Evolutionary conservation across 2,888 invertebrate species (phyloP), one percentile per base, ranked within the genome.

Genomic region (Troides aeacus): DNA sequence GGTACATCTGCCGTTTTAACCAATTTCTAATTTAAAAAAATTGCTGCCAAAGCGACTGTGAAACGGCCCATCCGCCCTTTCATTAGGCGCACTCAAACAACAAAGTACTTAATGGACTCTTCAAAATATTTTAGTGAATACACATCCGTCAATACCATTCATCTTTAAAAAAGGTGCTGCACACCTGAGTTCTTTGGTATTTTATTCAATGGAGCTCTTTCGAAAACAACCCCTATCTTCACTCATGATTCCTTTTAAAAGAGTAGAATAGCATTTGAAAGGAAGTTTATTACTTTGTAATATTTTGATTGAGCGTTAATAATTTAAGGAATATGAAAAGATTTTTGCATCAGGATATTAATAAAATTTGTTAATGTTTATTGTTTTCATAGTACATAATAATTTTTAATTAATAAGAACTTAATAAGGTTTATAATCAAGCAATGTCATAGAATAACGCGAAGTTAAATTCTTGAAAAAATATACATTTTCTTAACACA

Each of bases 121-220:
- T 70, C 72, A 74, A 74, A 79, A 79, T 66, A 73, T 72, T 75
- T 79, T 80, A 78, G 76, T 78, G 76, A 79, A 83, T 79, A 78
- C 78, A 76, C 76, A 76, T 74, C 74, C 77, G 73, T 77, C 75
- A 78, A 79, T 78, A 83, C 80, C 83, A 84, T 84, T 82, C 80
- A 78, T 77, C 80, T 79, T 77, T 73, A 64, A 73, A 64, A 76
- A 78, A 76, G 73, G 73, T 73, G 76, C 78, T 74, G 81, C 79
- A 81, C 77, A 79, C 79, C 78, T 78, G 81, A 84, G 84, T 87
- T 83, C 81, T 75, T 80, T 74, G 73, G 75, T 76, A 76, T 81
- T 85, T 82, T 78, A 82, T 84, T 83, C 80, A 84, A 83, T 82
- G 82, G 80, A 81, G 75, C 77, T 70, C 82, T 84, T 84, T 84